phyloP scores from a whole-genome alignment of 2,797 vertebrate genomes.

The Poecilia wingei region DNA sequence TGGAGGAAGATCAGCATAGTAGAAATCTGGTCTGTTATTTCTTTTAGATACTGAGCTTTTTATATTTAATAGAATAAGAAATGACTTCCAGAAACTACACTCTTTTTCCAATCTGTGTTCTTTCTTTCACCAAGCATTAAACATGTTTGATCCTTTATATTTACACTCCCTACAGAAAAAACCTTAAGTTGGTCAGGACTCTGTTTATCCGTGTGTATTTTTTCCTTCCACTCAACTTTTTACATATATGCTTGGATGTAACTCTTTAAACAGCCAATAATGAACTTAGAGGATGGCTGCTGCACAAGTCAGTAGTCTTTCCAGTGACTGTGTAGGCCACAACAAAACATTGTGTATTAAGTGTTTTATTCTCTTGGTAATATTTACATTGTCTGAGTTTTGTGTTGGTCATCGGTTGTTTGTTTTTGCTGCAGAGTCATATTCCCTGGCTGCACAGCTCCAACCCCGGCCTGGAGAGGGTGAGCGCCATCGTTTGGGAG shows the following conservation, averaged over 20 bases:
- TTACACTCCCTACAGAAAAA: too few species aligned
- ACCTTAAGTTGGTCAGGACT: neutral
- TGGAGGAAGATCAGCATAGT: neutral
- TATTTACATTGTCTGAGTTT: neutral
- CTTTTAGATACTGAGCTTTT: neutral
- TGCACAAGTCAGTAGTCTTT: neutral
- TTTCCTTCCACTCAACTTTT: neutral
- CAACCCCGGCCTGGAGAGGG: conserved; percentile 94
- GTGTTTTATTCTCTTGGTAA: neutral
- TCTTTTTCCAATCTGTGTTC: neutral
- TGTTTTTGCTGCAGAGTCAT: conserved; percentile 83
- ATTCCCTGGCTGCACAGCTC: conserved; percentile 94
- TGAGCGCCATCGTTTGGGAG: conserved; percentile 99
- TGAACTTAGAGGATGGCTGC: neutral
- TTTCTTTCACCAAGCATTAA: neutral
- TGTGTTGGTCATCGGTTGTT: neutral
- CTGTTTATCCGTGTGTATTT: neutral
- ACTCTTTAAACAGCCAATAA: neutral
- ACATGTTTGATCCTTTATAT: too few species aligned
- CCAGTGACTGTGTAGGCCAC: neutral
- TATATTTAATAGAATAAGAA: neutral
- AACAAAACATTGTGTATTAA: neutral
- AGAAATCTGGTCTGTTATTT: neutral
- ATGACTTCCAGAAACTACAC: neutral
- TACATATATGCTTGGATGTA: neutral